A percentile compares a stretch with the other conserved stretches of the same genome.
Evolutionary conservation across 2,113 vertebrate genomes (phyloP).

Genomic region (Chlamydotis undulata): DNA sequence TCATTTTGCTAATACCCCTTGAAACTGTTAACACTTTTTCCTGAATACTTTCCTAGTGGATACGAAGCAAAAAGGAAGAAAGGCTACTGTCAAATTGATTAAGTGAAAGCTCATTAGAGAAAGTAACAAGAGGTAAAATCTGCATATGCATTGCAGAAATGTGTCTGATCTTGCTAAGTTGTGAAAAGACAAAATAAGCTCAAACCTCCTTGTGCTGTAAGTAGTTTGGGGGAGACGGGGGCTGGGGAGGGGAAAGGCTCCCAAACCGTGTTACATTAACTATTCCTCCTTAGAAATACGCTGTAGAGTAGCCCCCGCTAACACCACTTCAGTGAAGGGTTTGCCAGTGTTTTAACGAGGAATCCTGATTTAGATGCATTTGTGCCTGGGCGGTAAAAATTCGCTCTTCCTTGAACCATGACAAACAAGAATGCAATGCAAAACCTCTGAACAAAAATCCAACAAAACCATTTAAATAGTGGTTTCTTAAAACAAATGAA

Average conservation of each 20-base stretch:
- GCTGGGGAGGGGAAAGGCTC: constrained; percentile 55
- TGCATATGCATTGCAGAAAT: constrained; percentile 83
- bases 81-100: constrained; percentile 83
- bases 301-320: background rate
- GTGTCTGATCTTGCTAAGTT: constrained; percentile 79
- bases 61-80: constrained; percentile 74
- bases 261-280: constrained; percentile 21
- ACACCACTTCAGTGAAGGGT: constrained; percentile 44
- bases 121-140: constrained; percentile 80
- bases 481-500: background rate
- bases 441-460: background rate
- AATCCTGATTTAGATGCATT: constrained; percentile 11
- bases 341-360: constrained; percentile 31
- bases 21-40: constrained; percentile 75
- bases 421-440: background rate
- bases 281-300: constrained; percentile 39
- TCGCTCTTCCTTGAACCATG: background rate
- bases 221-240: constrained; percentile 60
- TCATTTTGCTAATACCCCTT: constrained; percentile 63
- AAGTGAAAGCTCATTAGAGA: constrained; percentile 84
- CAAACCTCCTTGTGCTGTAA: constrained; percentile 70
- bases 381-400: background rate
- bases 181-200: constrained; percentile 78
- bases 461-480: background rate
- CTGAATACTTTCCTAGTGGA: constrained; percentile 76